Evolutionary conservation across 1,140 invertebrate genomes (phyloP).

Genomic region (Pseudobourletiella spinata): DNA sequence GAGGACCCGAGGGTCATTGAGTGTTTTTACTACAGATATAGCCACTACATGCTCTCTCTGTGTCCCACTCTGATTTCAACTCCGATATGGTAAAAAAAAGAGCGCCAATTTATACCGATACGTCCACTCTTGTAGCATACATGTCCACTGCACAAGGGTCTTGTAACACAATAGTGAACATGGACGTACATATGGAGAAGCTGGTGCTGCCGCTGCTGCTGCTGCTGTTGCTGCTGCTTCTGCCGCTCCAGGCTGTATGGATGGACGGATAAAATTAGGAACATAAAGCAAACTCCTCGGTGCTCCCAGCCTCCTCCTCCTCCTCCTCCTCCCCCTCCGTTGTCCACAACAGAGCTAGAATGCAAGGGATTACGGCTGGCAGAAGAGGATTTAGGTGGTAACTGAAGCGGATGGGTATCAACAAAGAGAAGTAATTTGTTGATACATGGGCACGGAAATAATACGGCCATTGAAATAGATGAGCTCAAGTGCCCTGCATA

Average conservation of each 20-base stretch:
- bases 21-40: neutral
- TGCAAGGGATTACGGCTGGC: neutral
- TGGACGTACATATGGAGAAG: too few species aligned
- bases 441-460: neutral
- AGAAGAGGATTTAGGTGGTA: neutral
- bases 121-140: too few species aligned
- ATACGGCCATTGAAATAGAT: neutral
- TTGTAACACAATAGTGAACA: too few species aligned
- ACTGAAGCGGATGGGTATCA: slow-evolving; percentile 5
- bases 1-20: too few species aligned
- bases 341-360: neutral
- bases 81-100: too few species aligned
- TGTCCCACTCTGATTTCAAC: neutral
- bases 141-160: too few species aligned
- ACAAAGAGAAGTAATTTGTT: slow-evolving; percentile 6
- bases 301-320: too few species aligned
- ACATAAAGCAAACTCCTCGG: too few species aligned
- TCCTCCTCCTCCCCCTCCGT: too few species aligned
- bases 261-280: too few species aligned
- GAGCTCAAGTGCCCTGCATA: neutral
- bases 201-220: neutral
- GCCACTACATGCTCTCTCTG: neutral
- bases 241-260: neutral
- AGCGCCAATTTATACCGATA: too few species aligned
- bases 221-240: neutral